Evolutionary conservation across 2,797 vertebrate species (phyloP).

Genomic region (Gymnoscopelus microlampas): DNA sequence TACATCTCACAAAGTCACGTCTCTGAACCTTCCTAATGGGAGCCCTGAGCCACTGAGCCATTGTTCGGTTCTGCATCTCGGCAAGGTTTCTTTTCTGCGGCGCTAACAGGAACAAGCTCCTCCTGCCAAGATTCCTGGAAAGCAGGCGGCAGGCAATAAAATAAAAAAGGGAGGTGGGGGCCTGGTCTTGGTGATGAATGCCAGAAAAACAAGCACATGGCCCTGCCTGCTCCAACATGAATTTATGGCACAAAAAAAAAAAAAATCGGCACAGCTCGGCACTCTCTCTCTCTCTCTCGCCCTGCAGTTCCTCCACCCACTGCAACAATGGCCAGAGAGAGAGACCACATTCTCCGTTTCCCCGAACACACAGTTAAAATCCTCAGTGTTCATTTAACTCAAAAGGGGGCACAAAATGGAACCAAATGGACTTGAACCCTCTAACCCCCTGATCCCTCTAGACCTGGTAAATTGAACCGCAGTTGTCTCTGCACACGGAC

Average conservation of each 20-base stretch:
- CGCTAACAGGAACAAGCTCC: conserved; percentile 77
- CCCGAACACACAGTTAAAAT: not conserved
- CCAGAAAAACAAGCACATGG: conserved; percentile 19
- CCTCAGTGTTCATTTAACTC: not conserved
- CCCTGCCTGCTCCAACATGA: conserved; percentile 15
- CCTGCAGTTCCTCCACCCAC: not conserved
- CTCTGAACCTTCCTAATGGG: not conserved
- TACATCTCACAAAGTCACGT: not conserved
- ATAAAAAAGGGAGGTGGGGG: not conserved
- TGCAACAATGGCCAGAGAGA: not conserved
- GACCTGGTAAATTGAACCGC: no score
- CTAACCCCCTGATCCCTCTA: no score
- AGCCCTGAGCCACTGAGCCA: not conserved
- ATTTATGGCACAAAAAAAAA: conserved; percentile 18
- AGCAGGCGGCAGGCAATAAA: conserved; percentile 70
- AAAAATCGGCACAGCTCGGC: not conserved
- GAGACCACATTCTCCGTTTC: not conserved
- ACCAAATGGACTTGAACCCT: no score
- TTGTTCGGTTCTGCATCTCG: not conserved
- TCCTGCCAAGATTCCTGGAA: conserved; percentile 85
- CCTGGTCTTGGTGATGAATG: not conserved
- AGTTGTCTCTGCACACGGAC: no score
- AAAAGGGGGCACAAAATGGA: no score
- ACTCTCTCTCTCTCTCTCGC: not conserved
- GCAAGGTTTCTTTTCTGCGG: conserved; percentile 55